phyloP scores from a whole-genome alignment of 2,888 invertebrate species.

The Drosophila parthenogenetica region DNA sequence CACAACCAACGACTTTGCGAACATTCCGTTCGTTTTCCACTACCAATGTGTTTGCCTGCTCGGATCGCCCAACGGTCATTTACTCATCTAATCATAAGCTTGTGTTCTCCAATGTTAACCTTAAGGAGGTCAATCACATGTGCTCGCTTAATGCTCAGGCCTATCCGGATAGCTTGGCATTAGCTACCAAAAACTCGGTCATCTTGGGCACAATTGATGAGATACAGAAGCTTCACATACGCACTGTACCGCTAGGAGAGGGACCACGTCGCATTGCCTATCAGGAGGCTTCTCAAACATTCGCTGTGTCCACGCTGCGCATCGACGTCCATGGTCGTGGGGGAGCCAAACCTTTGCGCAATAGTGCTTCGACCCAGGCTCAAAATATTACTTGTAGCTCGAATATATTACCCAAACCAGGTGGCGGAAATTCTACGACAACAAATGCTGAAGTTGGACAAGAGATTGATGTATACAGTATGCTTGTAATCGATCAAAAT shows the following conservation, averaged over 20 bases:
- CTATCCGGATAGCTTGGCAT: conserved; percentile 92
- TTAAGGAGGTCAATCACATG: conserved; percentile 98
- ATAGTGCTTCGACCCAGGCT: conserved; percentile 92
- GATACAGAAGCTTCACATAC: conserved; percentile 98
- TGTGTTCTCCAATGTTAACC: conserved; percentile 98
- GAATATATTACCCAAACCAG: conserved; percentile 86
- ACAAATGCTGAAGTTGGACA: conserved; percentile 87
- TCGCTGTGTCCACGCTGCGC: conserved; percentile 96
- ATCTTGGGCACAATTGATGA: conserved; percentile 99
- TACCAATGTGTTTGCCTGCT: conserved; percentile 99
- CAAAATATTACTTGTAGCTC: conserved; percentile 88
- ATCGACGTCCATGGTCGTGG: conserved; percentile 93
- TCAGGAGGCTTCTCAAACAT: conserved; percentile 96
- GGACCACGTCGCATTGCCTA: conserved; percentile 97
- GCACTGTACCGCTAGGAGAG: conserved; percentile 97
- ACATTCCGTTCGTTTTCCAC: conserved; percentile 96
- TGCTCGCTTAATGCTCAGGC: conserved; percentile 98
- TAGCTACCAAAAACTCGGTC: conserved; percentile 85
- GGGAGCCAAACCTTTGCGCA: conserved; percentile 88
- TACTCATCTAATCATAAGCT: conserved; percentile 99
- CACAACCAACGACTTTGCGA: conserved; percentile 96
- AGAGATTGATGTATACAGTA: conserved; percentile 95
- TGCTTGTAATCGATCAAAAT: conserved; percentile 97
- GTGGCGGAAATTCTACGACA: conserved; percentile 84
- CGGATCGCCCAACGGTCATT: conserved; percentile 98